These are phyloP conservation scores for Linepithema humile DNA, from an alignment of 1,140 invertebrate species.

Conservation along the genomic window DNA sequence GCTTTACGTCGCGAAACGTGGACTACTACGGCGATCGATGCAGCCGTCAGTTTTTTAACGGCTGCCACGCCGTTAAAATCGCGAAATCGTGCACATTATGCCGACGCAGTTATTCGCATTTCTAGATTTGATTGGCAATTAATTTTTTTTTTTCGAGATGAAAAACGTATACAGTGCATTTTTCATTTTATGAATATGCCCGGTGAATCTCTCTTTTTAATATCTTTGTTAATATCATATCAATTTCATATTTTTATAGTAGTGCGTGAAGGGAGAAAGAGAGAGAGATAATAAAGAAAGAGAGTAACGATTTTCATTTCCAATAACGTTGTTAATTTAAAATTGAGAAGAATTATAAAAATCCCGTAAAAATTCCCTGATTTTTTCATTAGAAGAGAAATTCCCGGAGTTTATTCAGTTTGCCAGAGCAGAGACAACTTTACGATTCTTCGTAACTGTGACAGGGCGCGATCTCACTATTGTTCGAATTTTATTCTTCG, in stretches of 20 bases:
- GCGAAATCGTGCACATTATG: slow-evolving; percentile 22
- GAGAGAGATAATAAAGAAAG: too few species aligned
- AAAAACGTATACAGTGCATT: neutral
- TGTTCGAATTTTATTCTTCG: too few species aligned
- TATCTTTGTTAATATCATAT: neutral
- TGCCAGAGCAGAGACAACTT: neutral
- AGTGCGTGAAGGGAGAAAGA: neutral
- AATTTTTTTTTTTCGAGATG: slow-evolving; percentile 8
- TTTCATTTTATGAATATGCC: slow-evolving; percentile 21
- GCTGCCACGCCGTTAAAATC: slow-evolving; percentile 6
- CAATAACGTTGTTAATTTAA: neutral
- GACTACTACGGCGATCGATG: slow-evolving; percentile 24
- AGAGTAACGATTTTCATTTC: neutral
- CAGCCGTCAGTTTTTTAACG: slow-evolving; percentile 31
- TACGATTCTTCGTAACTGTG: neutral
- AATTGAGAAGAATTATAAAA: neutral
- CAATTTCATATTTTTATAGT: slow-evolving; percentile 10
- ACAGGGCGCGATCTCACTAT: too few species aligned
- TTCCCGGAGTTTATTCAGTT: neutral
- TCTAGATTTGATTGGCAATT: slow-evolving; percentile 42
- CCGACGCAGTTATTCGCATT: neutral
- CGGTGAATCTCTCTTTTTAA: slow-evolving; percentile 17
- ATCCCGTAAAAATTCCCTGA: neutral
- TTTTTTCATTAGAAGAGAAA: neutral
- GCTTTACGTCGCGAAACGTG: slow-evolving; percentile 12